Evolutionary conservation across 2,888 invertebrate species (phyloP).

Genomic region (Resseliella maxima): DNA sequence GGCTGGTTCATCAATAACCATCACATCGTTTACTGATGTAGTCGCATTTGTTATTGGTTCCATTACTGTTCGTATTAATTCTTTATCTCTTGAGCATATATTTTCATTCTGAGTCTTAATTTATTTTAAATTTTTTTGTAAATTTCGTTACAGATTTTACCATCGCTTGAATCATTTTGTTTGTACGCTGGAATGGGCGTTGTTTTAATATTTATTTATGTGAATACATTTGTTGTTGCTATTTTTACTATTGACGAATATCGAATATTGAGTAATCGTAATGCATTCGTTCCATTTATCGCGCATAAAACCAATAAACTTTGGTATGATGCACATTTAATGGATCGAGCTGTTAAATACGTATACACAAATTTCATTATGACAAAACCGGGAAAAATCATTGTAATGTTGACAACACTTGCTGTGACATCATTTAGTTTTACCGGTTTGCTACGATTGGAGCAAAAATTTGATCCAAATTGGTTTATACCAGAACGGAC

Average conservation of each 20-base stretch:
- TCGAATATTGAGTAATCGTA: slow-evolving; percentile 73
- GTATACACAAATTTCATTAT: slow-evolving; percentile 76
- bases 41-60: slow-evolving; percentile 83
- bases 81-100: slow-evolving; percentile 16
- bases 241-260: slow-evolving; percentile 79
- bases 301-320: slow-evolving; percentile 71
- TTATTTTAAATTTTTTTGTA: slow-evolving; percentile 20
- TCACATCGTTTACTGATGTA: slow-evolving; percentile 85
- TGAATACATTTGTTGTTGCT: slow-evolving; percentile 84
- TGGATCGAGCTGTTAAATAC: slow-evolving; percentile 71
- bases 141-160: slow-evolving; percentile 70
- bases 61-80: slow-evolving; percentile 71
- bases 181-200: slow-evolving; percentile 83
- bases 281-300: slow-evolving; percentile 77
- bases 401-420: slow-evolving; percentile 73
- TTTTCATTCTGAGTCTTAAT: neutral
- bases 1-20: slow-evolving; percentile 85
- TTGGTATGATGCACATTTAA: slow-evolving; percentile 70
- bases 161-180: slow-evolving; percentile 84
- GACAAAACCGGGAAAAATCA: slow-evolving; percentile 74
- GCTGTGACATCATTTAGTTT: slow-evolving; percentile 73
- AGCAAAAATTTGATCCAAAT: slow-evolving; percentile 82
- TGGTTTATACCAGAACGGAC: slow-evolving; percentile 83
- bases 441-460: slow-evolving; percentile 73
- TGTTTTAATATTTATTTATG: slow-evolving; percentile 79